phyloP scores from a whole-genome alignment of 2,888 invertebrate species.

The Andricus curvator region DNA sequence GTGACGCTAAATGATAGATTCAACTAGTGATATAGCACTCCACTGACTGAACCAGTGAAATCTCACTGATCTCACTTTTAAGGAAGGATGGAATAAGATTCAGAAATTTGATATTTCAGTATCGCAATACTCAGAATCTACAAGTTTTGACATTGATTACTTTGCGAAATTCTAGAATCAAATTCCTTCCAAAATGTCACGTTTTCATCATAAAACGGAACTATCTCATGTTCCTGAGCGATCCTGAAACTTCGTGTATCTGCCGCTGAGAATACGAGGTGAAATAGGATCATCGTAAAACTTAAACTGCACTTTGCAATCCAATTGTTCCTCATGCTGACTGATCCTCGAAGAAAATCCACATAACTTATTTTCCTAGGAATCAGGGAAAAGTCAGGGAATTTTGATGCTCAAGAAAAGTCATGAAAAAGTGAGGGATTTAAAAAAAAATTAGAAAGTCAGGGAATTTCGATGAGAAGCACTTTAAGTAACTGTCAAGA shows the following conservation, averaged over 20 bases:
- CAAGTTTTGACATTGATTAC: neutral
- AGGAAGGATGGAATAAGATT: no score
- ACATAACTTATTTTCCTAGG: neutral
- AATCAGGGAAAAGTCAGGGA: no score
- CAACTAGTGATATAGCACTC: no score
- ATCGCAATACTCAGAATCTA: neutral
- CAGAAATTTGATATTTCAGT: neutral
- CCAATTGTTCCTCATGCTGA: conserved; percentile 19
- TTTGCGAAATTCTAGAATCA: neutral
- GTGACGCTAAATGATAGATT: no score
- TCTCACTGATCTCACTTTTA: no score
- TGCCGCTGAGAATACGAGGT: neutral
- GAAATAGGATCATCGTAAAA: conserved; percentile 25
- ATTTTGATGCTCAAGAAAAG: no score
- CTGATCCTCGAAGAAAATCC: neutral
- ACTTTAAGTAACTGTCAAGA: no score
- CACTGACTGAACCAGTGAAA: no score
- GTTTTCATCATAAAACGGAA: conserved; percentile 19
- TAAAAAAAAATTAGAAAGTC: no score
- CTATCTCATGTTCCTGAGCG: neutral
- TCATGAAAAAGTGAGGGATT: no score
- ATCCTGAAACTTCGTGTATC: conserved; percentile 15
- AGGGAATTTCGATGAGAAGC: no score
- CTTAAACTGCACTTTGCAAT: conserved; percentile 26
- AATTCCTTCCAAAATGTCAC: neutral